Evolutionary conservation across 2,797 vertebrate genomes (phyloP).

Genomic region (Mus spretus): DNA sequence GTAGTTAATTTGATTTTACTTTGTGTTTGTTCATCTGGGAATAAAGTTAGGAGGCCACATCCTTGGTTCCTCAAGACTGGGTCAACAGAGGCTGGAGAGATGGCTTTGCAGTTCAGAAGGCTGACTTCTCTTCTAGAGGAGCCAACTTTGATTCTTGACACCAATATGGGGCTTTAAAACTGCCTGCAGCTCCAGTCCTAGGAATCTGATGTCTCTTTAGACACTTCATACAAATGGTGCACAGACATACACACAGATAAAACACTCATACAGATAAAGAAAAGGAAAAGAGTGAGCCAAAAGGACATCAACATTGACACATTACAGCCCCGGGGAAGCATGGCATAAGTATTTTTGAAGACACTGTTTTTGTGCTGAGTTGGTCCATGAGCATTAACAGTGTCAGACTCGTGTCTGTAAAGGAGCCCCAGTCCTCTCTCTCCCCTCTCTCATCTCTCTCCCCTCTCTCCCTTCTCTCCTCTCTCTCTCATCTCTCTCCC

Average conservation of each 20-base stretch:
- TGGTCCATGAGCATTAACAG: neutral
- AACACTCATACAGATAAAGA: neutral
- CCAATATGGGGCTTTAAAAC: neutral
- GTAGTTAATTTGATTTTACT: conserved; percentile 11
- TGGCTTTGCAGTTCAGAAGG: neutral
- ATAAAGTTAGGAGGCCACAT: neutral
- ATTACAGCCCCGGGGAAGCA: neutral
- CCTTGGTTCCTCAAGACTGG: neutral
- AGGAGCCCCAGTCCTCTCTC: neutral
- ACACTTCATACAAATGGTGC: neutral
- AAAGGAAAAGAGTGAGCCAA: neutral
- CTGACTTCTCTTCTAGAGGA: neutral
- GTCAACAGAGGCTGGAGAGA: neutral
- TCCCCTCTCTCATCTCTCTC: neutral
- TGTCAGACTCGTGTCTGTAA: neutral
- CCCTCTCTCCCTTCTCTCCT: too few species aligned
- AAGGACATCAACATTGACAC: neutral
- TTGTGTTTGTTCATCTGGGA: conserved; percentile 1
- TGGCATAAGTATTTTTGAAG: neutral
- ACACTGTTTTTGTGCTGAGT: neutral
- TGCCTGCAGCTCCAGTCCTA: neutral
- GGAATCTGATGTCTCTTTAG: neutral
- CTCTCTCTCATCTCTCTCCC: neutral
- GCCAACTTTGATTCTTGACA: neutral
- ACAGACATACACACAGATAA: neutral